Evolutionary conservation across 2,113 vertebrate genomes (phyloP).

Genomic region (Dromiciops gliroides): DNA sequence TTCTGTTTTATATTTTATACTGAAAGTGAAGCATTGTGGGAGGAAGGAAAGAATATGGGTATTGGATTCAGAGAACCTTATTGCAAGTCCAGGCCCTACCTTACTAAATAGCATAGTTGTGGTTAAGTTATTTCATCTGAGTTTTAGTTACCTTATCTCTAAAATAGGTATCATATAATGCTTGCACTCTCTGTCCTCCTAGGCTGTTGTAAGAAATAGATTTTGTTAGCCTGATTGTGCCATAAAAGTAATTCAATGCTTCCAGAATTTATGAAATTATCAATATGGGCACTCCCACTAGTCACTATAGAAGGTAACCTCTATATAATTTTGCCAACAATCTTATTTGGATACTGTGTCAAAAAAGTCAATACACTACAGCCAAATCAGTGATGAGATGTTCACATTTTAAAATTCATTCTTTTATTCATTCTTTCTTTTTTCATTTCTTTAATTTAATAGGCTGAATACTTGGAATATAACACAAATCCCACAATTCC

Average conservation of each 20-base stretch:
- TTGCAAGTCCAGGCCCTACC: neutral
- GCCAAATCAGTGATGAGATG: neutral
- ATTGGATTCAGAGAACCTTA: neutral
- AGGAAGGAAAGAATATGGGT: neutral
- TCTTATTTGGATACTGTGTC: neutral
- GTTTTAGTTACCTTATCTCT: neutral
- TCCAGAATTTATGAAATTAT: neutral
- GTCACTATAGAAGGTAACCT: neutral
- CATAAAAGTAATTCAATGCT: neutral
- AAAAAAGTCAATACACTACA: neutral
- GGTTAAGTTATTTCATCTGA: neutral
- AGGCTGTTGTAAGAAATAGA: neutral
- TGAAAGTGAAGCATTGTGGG: neutral
- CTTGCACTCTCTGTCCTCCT: neutral
- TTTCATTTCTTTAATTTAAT: neutral
- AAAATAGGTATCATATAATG: neutral
- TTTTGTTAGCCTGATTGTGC: neutral
- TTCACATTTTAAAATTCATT: neutral
- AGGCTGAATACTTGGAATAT: neutral
- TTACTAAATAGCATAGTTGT: neutral
- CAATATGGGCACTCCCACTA: neutral
- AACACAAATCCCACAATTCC: neutral
- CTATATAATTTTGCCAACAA: neutral
- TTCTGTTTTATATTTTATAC: neutral
- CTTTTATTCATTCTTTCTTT: neutral